Base-by-base conservation (phyloP, 35 echinoderm and acorn worm species). In the Ptychodera flava region DNA sequence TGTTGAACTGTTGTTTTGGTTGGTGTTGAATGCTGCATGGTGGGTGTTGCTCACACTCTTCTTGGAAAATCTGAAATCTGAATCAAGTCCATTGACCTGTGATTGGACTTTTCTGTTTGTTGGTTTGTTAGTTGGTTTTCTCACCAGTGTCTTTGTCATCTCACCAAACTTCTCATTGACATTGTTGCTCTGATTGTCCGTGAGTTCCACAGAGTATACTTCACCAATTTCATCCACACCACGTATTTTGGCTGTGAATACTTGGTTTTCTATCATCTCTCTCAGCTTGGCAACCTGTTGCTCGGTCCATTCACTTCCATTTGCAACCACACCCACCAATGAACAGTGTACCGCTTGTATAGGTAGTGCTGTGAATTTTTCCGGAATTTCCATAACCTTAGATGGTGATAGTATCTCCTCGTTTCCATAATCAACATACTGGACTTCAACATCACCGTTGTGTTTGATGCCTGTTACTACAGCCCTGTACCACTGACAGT, bases 401-500 rank as follows among this genome's bases (percentile, higher is more conserved):
- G 33, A 36, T 6, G 30, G 34, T 83, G 82, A 28, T 37, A 83
- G 37, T 16, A 83, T 6, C 30, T 83, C 82, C 29, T 28, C 0
- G 35, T 37, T 83, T 12, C 82, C 82, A 28, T 83, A 83, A 37
- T 83, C 82, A 34, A 83, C 82, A 37, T 35, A 83, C 30, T 83
- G 16, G 1, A 83, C 82, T 83, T 83, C 82, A 14, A 83, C 37
- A 35, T 36, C 82, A 36, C 35, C 33, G 1, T 35, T 30, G 16
- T 83, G 82, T 16, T 22, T 64, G 6, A 83, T 28, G 12, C 82
- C 28, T 29, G 37, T 30, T 1, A 83, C 37, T 16, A 36, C 82
- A 83, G 82, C 82, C 30, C 82, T 34, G 28, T 83, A 83, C 82
- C 82, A 83, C 33, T 83, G 34, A 37, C 37, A 36, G 35, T 83